Conservation (phyloP, 2,888 invertebrate genomes). For the Lithophane socia region DNA sequence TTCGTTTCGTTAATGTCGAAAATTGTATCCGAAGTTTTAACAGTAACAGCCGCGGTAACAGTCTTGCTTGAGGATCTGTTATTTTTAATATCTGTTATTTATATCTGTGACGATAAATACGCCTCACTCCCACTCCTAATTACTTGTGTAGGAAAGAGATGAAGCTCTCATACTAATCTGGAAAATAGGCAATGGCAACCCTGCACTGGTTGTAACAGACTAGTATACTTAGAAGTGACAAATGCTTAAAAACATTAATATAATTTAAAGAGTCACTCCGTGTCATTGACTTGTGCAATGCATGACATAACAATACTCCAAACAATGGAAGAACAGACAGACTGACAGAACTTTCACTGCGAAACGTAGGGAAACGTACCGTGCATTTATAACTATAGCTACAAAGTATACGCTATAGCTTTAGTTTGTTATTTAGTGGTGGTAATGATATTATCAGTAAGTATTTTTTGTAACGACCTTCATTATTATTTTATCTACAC, state of each 20-base stretch:
- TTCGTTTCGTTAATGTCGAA: no score
- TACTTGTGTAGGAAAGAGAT: no score
- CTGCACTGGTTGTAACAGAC: no score
- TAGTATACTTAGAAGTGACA: not conserved
- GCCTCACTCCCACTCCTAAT: no score
- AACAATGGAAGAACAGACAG: conserved; percentile 45
- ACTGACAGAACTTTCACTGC: conserved; percentile 57
- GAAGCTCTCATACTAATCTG: no score
- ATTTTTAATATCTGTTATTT: no score
- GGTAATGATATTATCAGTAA: not conserved
- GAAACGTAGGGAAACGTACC: conserved; percentile 19
- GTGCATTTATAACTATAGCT: conserved; percentile 9
- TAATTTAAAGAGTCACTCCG: conserved; percentile 16
- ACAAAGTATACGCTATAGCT: not conserved
- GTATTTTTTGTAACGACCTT: not conserved
- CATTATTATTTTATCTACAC: not conserved
- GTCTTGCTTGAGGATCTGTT: no score
- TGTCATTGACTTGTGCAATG: conserved; percentile 43
- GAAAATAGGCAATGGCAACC: no score
- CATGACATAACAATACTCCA: conserved; percentile 51
- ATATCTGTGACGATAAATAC: no score
- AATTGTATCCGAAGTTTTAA: no score
- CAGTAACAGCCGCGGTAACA: no score
- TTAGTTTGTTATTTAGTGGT: not conserved
- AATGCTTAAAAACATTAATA: not conserved